phyloP scores from a whole-genome alignment of 2,113 vertebrate genomes.

The Donacobius atricapilla region DNA sequence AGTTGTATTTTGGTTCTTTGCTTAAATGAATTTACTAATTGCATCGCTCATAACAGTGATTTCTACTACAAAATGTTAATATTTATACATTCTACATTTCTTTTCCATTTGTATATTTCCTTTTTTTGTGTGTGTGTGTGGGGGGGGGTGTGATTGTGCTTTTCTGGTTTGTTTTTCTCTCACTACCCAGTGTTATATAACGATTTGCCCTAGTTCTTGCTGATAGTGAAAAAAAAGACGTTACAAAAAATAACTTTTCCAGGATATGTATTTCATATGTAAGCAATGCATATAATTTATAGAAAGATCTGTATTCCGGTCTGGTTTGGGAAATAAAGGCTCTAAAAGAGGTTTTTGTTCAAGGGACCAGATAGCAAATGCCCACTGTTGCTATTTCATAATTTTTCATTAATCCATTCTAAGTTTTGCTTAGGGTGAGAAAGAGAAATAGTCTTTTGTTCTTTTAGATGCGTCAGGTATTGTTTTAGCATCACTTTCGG shows the following conservation, averaged over 20 bases:
- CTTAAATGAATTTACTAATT: background rate
- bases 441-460: background rate
- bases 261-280: background rate
- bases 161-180: background rate
- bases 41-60: background rate
- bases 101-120: background rate
- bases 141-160: background rate
- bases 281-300: background rate
- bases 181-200: background rate
- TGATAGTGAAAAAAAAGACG: background rate
- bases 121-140: background rate
- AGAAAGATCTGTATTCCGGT: background rate
- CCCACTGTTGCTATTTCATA: background rate
- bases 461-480: background rate
- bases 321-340: background rate
- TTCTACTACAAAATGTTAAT: background rate
- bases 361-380: background rate
- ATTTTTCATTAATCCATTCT: background rate
- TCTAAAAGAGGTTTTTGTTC: background rate
- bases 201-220: background rate
- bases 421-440: background rate
- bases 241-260: background rate
- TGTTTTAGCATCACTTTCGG: background rate
- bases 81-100: background rate
- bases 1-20: background rate